Base-by-base conservation (phyloP, 2,888 invertebrate species). In the Stenichneumon culpator region DNA sequence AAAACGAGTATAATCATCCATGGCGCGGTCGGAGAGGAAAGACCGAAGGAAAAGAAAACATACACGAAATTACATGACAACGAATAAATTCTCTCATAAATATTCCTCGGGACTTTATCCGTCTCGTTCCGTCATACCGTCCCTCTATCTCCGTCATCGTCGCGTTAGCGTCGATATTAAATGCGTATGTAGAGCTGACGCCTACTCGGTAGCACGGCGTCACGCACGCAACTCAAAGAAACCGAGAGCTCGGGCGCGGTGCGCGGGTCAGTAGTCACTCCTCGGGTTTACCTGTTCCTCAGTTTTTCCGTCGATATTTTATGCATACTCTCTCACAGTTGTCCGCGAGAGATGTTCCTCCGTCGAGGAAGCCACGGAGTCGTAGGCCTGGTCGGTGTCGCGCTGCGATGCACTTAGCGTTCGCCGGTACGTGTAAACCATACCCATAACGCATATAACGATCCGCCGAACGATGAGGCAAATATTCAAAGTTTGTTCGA, bases 401-500 rank as follows among this genome's bases (percentile, higher is more conserved):
- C 74, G 47, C 60, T 63, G 60, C 74, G 47, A 74, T 74, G 74
- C 74, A 74, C 74, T 74, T 74, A 74, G 74, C 74, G 63, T 83
- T 67, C 79, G 75, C 54, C 54, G n/a, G 65, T 36, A 80, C 84
- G 77, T 84, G 84, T 50, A 60, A 60, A 39, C 84, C 65, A n/a
- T 73, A 69, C 65, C 50, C 63, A 52, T 44, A 54, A 77, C 75
- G 63, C 25, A 22, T 57, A 57, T 57, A 75, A 72, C 47, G 47
- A 77, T 77, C 63, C 22, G 75, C 70, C 75, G 57, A 68, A 67
- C 77, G 85, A 81, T 87, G 89, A 89, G 86, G 92, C 90, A 90
- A 92, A 92, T 91, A 92, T 91, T 89, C 87, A 86, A 84, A 90
- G 91, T 92, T 90, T 90, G 90, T 91, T 90, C 89, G 89, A 89